A percentile compares a stretch with the other conserved stretches of the same genome.
phyloP scores from a whole-genome alignment of 2,888 invertebrate species.

The Stenotaenia linearis region DNA sequence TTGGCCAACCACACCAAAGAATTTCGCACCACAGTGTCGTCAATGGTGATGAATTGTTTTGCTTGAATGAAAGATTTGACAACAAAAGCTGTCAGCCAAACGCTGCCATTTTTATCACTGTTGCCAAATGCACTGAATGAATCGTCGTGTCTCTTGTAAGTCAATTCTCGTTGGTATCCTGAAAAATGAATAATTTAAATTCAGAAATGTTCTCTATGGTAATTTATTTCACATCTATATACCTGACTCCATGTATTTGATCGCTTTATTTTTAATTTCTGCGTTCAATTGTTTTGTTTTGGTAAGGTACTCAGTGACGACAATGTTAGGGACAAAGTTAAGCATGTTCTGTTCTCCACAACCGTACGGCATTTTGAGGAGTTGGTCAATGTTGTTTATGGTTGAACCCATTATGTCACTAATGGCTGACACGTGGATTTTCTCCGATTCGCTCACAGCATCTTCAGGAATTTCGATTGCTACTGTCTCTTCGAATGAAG shows the following conservation, averaged over 20 bases:
- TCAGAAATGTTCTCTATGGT: neutral
- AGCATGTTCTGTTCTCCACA: constrained; percentile 52
- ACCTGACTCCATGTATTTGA: constrained; percentile 47
- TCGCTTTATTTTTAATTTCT: constrained; percentile 44
- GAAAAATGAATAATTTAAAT: neutral
- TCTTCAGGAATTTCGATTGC: constrained; percentile 40
- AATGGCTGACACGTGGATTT: constrained; percentile 40
- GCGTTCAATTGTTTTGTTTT: constrained; percentile 44
- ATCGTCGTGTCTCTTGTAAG: constrained; percentile 45
- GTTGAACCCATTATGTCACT: constrained; percentile 49
- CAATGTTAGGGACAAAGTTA: constrained; percentile 49
- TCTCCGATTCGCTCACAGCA: constrained; percentile 40
- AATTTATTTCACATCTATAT: constrained; percentile 21
- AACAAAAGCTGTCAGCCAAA: constrained; percentile 49
- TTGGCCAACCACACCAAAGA: constrained; percentile 45
- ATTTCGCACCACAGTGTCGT: constrained; percentile 42
- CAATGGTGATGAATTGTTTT: constrained; percentile 44
- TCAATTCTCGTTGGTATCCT: constrained; percentile 49
- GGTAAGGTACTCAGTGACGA: constrained; percentile 46
- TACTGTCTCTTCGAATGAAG: constrained; percentile 32
- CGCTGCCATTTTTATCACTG: constrained; percentile 45
- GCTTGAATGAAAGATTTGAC: constrained; percentile 47
- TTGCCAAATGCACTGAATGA: constrained; percentile 50
- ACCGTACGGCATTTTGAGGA: constrained; percentile 49
- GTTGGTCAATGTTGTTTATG: constrained; percentile 45